Base-by-base conservation (phyloP, 1,140 invertebrate species). In the Neotoxoptera formosana region DNA sequence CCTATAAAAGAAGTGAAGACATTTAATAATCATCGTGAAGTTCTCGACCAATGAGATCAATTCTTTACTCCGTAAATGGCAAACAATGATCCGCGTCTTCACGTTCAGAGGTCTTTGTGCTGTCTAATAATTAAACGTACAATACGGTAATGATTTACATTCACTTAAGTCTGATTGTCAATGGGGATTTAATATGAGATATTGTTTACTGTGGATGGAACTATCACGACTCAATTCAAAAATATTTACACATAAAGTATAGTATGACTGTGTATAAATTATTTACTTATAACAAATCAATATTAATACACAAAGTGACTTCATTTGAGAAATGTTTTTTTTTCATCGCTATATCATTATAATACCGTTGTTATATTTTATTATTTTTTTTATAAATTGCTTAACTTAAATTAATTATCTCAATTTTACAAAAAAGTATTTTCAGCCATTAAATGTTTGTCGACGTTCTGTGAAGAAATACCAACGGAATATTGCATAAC, bases 121-220 rank as follows among this genome's bases (percentile, higher is more conserved):
- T 93, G 76, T 93, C 91, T 83, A 81, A 93, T 93, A 86, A 93
- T 93, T 93, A 86, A 93, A 84, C 48, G 48, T 83, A 93, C 81
- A 93, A 93, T 93, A 93, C 91, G 81, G 81, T 93, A 93, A 93
- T 84, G 91, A 86, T 86, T 93, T 84, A 84, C 48, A 84, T 93
- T 93, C 67, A 41, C 91, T 51, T 56, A 84, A 86, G 81, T 93
- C 20, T 21, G n/a, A 9, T 92, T 92, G 81, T 93, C 91, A 53
- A 51, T 53, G 76, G 48, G 56, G 81, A 86, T 84, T 86, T 93
- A 93, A 93, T 93, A 51, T 41, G 34, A 84, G 34, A 84, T 93
- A 84, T 53, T 84, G 81, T 93, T 84, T 93, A 93, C 34, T 45
- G 30, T 34, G 25, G 21, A 51, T 53, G 25, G 47, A 56, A 84